Evolutionary conservation across 2,797 vertebrate species (phyloP).

Genomic region (Rhynchonycteris naso): DNA sequence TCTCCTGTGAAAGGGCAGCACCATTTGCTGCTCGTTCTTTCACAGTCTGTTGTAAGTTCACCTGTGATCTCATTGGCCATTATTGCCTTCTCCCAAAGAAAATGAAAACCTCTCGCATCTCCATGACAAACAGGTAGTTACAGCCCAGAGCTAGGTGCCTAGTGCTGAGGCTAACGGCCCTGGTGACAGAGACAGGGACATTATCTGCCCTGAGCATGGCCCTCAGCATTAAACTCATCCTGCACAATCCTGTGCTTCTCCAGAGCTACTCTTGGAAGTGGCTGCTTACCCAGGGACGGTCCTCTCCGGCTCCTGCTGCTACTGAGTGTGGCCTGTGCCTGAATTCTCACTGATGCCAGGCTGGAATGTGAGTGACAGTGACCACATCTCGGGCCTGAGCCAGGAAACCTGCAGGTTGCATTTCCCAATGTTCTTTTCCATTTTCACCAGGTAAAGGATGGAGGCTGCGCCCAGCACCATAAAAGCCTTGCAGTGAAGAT

Average conservation of each 20-base stretch:
- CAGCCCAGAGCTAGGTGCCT: too few species aligned
- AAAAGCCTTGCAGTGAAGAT: background rate
- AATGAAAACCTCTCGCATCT: background rate
- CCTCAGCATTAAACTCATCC: background rate
- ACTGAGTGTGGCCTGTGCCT: too few species aligned
- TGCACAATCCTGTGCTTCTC: accelerated
- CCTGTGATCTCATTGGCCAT: background rate
- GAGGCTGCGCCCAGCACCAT: too few species aligned
- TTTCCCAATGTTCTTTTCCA: background rate
- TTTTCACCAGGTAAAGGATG: background rate
- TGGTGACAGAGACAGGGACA: background rate
- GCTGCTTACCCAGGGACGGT: too few species aligned
- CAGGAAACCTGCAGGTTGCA: background rate
- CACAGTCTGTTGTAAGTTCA: background rate
- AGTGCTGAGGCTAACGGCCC: background rate
- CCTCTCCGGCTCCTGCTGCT: too few species aligned
- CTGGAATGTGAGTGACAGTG: background rate
- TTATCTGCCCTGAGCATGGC: background rate
- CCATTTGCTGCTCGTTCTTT: background rate
- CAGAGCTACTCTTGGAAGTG: too few species aligned
- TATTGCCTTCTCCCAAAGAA: background rate
- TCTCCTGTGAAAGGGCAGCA: background rate
- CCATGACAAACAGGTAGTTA: background rate
- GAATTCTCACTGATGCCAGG: too few species aligned
- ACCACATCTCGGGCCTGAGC: background rate